phyloP scores from a whole-genome alignment of 2,888 invertebrate genomes.

The Hecatera dysodea region DNA sequence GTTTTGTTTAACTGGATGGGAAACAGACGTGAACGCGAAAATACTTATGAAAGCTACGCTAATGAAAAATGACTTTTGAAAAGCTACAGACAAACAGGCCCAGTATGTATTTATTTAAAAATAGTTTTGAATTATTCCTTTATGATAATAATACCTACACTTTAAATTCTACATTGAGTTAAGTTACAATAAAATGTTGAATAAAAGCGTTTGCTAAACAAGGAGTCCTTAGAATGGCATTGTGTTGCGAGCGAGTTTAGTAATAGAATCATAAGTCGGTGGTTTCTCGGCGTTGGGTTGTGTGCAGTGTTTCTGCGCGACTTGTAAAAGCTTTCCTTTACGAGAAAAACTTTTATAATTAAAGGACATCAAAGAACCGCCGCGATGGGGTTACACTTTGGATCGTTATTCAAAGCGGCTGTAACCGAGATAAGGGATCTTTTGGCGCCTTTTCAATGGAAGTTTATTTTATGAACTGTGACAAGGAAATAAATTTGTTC shows the following conservation, averaged over 20 bases:
- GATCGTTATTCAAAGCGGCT: conserved; percentile 88
- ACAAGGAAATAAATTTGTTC: conserved; percentile 79
- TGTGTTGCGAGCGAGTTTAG: conserved; percentile 47
- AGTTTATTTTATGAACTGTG: conserved; percentile 86
- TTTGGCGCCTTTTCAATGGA: conserved; percentile 84
- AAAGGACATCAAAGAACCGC: conserved; percentile 89
- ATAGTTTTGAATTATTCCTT: neutral
- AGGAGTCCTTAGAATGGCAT: conserved; percentile 14
- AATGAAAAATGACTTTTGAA: conserved; percentile 22
- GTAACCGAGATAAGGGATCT: conserved; percentile 88
- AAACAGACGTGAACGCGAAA: conserved; percentile 49
- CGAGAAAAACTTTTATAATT: conserved; percentile 89
- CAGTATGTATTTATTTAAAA: conserved; percentile 1
- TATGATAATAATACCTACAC: neutral
- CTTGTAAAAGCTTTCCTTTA: conserved; percentile 82
- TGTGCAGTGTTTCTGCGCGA: conserved; percentile 72
- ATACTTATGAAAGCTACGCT: conserved; percentile 17
- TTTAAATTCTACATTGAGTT: neutral
- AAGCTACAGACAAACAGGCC: neutral
- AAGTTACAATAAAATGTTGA: neutral
- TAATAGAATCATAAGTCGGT: conserved; percentile 68
- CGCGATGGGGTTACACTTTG: conserved; percentile 88
- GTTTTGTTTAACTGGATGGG: conserved; percentile 70
- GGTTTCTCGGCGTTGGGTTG: conserved; percentile 62
- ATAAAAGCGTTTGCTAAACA: conserved; percentile 8